Percentiles rank a stretch among this genome's conserved stretches.
phyloP scores from a whole-genome alignment of 2,797 vertebrate genomes.

The Eulemur coronatus region DNA sequence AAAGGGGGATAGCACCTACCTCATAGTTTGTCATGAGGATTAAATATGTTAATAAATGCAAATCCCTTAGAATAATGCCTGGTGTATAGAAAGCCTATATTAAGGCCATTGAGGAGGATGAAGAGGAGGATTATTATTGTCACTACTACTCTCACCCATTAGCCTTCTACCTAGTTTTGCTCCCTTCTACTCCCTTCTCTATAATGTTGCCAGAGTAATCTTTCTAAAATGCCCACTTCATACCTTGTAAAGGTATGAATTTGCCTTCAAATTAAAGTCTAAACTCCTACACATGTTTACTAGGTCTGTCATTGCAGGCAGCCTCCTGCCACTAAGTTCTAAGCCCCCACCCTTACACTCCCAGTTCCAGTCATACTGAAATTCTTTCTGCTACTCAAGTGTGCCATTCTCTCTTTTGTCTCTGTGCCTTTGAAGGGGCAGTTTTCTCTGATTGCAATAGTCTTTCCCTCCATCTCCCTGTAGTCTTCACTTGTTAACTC shows the following conservation, averaged over 20 bases:
- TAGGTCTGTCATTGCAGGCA: background rate
- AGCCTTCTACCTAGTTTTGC: background rate
- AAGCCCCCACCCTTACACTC: background rate
- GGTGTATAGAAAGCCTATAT: background rate
- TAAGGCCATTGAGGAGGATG: background rate
- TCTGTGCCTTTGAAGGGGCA: background rate
- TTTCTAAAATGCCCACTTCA: background rate
- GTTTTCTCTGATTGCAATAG: background rate
- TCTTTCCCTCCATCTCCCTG: rapidly evolving
- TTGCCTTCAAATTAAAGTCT: background rate
- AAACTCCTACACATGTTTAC: background rate
- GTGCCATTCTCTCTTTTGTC: background rate
- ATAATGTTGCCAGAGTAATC: background rate
- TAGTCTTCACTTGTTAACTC: background rate
- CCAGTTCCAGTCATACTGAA: background rate
- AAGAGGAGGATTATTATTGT: background rate
- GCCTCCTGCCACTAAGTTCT: background rate
- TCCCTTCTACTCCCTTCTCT: no score
- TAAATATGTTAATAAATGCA: background rate
- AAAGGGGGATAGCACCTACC: background rate
- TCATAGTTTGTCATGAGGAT: background rate
- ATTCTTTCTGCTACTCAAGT: background rate
- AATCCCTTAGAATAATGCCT: background rate
- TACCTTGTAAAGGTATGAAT: background rate
- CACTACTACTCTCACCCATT: background rate